These are phyloP conservation scores for Synanthedon myopaeformis DNA, from an alignment of 2,888 invertebrate genomes.

Conservation along the genomic window DNA sequence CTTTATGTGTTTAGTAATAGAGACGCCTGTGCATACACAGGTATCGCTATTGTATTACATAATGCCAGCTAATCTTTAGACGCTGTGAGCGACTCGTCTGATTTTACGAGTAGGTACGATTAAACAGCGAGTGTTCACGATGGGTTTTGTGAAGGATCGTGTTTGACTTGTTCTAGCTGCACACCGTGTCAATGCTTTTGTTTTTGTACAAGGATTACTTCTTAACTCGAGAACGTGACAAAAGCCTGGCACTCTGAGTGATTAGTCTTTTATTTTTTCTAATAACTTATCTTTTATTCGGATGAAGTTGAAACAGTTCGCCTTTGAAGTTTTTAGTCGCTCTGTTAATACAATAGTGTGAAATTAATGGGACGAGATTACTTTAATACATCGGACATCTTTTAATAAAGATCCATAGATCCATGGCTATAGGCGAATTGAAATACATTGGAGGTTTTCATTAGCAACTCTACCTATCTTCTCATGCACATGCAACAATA, in stretches of 20 bases:
- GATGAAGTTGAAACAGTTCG: neutral
- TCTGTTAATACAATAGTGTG: too few relatives aligned
- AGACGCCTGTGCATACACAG: slow-evolving; percentile 12
- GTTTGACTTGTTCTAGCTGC: slow-evolving; percentile 3
- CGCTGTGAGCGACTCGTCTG: slow-evolving; percentile 6
- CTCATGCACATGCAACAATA: too few relatives aligned
- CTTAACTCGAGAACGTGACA: slow-evolving; percentile 4
- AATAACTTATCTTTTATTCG: neutral
- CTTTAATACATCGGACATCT: too few relatives aligned
- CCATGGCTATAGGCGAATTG: too few relatives aligned
- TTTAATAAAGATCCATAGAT: too few relatives aligned
- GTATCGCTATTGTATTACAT: slow-evolving; percentile 10
- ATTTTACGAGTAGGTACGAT: slow-evolving; percentile 8
- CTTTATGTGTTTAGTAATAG: neutral
- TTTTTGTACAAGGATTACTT: slow-evolving; percentile 5
- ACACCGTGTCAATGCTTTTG: slow-evolving; percentile 6
- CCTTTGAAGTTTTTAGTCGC: too few relatives aligned
- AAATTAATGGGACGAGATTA: too few relatives aligned
- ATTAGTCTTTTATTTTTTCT: neutral
- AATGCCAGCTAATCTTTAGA: slow-evolving; percentile 4
- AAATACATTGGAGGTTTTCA: too few relatives aligned
- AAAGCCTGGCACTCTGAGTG: neutral
- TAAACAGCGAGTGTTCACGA: slow-evolving; percentile 8
- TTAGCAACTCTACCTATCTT: too few relatives aligned
- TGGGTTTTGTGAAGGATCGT: slow-evolving; percentile 3